Conservation (phyloP, 2,888 invertebrate species). For the Syrista parreyssii region DNA sequence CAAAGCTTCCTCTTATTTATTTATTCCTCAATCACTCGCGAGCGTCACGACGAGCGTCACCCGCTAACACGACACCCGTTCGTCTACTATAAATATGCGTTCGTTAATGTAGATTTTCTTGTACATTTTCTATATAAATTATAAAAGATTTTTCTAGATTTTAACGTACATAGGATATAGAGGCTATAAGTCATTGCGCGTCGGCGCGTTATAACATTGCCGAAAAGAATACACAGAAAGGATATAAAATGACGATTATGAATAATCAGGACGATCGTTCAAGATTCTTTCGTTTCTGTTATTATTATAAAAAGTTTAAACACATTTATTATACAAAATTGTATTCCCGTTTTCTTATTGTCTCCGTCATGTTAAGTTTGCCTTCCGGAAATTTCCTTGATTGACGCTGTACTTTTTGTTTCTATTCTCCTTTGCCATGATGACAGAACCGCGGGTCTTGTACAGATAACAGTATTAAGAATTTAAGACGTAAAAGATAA, state of each 20-base stretch:
- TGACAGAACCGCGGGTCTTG: constrained; percentile 26
- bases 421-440: not conserved
- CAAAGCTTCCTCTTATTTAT: constrained; percentile 41
- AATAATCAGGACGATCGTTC: not conserved
- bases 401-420: not conserved
- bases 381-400: not conserved
- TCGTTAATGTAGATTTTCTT: constrained; percentile 64
- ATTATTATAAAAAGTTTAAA: too few relatives aligned
- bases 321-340: not conserved
- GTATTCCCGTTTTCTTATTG: not conserved
- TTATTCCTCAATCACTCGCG: constrained; percentile 45
- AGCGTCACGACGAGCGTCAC: constrained; percentile 27
- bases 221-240: not conserved
- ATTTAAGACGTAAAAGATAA: constrained; percentile 40
- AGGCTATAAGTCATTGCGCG: not conserved
- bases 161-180: constrained; percentile 27
- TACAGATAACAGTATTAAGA: constrained; percentile 34
- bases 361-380: not conserved
- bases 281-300: not conserved
- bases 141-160: constrained; percentile 49
- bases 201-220: not conserved
- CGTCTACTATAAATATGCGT: constrained; percentile 40
- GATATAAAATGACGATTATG: not conserved
- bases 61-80: not conserved
- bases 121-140: constrained; percentile 61